Evolutionary conservation across 2,113 vertebrate species (phyloP).

Genomic region (Dermatemys mawii): DNA sequence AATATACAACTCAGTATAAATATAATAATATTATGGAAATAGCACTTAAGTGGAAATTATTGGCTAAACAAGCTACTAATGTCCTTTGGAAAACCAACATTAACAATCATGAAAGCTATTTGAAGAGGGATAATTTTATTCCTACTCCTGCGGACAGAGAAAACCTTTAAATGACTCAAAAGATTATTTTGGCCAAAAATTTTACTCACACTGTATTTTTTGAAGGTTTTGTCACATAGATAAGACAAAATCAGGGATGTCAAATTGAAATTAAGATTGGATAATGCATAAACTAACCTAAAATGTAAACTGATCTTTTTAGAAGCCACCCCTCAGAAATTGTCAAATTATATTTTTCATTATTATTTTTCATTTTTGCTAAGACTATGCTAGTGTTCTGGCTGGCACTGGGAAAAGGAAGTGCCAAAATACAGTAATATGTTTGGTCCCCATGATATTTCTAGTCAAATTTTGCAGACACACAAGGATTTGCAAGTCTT

Average conservation of each 20-base stretch:
- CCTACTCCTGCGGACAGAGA: not conserved
- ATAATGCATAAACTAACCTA: not conserved
- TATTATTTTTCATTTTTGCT: not conserved
- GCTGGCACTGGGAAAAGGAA: not conserved
- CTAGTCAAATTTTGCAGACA: not conserved
- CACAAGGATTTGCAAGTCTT: not conserved
- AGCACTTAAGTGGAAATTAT: not conserved
- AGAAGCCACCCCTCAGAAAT: not conserved
- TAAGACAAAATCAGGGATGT: not conserved
- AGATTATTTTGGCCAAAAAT: not conserved
- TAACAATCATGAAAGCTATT: not conserved
- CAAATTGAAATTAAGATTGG: fast-evolving
- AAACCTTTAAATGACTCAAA: not conserved
- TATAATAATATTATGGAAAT: not conserved
- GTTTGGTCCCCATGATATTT: not conserved
- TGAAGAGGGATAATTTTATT: not conserved
- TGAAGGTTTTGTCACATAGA: not conserved
- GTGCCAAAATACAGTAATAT: not conserved
- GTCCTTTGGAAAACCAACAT: not conserved
- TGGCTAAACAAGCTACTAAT: not conserved
- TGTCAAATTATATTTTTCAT: not conserved
- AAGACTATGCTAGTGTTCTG: not conserved
- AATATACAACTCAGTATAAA: not conserved
- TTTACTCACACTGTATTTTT: not conserved
- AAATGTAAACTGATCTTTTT: not conserved